phyloP scores from a whole-genome alignment of 2,797 vertebrate species.

The Craterocephalus amniculus region DNA sequence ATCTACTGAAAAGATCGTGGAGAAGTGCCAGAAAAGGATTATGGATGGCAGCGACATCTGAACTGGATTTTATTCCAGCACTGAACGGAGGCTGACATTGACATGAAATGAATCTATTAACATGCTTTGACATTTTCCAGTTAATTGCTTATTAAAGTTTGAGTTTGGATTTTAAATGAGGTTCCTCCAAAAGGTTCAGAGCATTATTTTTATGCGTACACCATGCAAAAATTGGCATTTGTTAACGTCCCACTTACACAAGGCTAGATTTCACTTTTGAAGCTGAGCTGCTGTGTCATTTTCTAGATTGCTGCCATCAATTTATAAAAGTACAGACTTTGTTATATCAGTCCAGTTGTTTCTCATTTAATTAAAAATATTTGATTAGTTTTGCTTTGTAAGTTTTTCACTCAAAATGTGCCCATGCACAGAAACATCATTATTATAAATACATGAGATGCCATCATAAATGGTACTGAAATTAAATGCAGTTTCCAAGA shows the following conservation, averaged over 20 bases:
- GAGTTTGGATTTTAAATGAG: constrained; percentile 17
- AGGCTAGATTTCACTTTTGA: constrained; percentile 3
- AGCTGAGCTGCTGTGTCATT: constrained; percentile 1
- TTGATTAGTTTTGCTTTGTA: too few species aligned
- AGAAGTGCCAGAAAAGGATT: constrained; percentile 36
- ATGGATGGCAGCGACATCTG: constrained; percentile 26
- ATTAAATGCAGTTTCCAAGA: neutral
- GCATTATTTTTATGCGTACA: neutral
- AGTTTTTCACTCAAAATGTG: constrained; percentile 14
- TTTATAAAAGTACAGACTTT: constrained; percentile 7
- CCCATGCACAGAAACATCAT: constrained; percentile 18
- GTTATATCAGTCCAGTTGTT: neutral
- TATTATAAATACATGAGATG: constrained; percentile 15
- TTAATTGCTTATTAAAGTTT: constrained; percentile 11
- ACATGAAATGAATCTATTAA: constrained; percentile 33
- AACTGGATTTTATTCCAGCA: constrained; percentile 30
- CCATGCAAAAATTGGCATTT: constrained; percentile 5
- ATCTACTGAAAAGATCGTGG: constrained; percentile 30
- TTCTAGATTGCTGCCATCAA: neutral
- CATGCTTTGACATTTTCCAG: constrained; percentile 42
- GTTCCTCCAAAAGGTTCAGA: constrained; percentile 17
- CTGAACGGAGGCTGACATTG: constrained; percentile 24
- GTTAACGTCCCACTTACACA: constrained; percentile 9
- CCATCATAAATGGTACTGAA: neutral
- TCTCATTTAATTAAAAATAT: constrained; percentile 4